phyloP scores from a whole-genome alignment of 2,113 vertebrate genomes.

The Halichoerus grypus region DNA sequence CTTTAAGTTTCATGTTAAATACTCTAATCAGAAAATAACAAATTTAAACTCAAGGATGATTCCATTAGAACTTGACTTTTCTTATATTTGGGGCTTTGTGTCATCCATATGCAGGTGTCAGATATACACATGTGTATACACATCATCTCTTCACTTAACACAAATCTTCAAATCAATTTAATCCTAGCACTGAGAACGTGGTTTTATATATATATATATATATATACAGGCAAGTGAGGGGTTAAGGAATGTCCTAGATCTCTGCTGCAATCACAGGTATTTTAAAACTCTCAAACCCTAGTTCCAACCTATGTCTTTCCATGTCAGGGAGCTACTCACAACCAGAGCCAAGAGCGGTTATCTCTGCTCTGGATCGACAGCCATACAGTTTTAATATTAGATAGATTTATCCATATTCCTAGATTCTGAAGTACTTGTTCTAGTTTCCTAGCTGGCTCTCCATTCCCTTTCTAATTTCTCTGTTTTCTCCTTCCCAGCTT shows the following conservation, averaged over 20 bases:
- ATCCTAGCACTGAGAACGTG: neutral
- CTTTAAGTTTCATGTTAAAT: constrained; percentile 14
- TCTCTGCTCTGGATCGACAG: neutral
- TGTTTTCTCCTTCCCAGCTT: neutral
- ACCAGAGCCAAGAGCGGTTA: neutral
- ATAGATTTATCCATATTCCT: neutral
- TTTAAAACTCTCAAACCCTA: neutral
- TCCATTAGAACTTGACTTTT: neutral
- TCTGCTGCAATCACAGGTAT: neutral
- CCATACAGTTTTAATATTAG: neutral
- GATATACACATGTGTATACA: neutral
- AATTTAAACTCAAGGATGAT: neutral
- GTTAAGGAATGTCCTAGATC: neutral
- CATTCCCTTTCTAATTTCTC: neutral
- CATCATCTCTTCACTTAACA: neutral
- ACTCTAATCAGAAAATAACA: neutral
- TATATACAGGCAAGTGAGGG: neutral
- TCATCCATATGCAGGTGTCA: neutral
- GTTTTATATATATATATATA: too few species aligned
- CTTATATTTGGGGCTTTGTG: neutral
- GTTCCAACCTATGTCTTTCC: neutral
- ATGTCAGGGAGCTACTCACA: neutral
- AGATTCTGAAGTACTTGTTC: neutral
- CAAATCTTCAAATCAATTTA: neutral
- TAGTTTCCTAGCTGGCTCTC: neutral